These are phyloP conservation scores for Pollicipes pollicipes DNA, from an alignment of 1,140 invertebrate species.

Conservation along the genomic window DNA sequence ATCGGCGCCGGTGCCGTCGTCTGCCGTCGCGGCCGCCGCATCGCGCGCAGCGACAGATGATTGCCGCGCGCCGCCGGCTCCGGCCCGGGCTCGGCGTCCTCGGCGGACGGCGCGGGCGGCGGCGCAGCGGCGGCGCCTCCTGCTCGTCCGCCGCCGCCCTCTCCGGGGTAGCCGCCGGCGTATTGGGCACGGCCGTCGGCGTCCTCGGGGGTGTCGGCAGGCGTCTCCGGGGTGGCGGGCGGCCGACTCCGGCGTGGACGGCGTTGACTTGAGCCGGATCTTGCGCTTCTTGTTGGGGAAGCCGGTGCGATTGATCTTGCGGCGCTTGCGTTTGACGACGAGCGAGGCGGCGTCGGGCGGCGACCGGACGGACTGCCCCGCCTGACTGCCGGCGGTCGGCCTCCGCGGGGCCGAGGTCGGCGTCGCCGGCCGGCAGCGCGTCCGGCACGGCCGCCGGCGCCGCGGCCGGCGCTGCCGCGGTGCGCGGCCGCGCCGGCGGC, in stretches of 20 bases:
- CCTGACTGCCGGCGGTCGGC: not conserved
- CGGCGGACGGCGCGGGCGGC: no score
- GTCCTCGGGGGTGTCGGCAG: constrained; percentile 8
- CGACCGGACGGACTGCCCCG: not conserved
- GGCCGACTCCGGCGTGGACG: not conserved
- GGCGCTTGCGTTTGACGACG: constrained; percentile 32
- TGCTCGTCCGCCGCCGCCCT: no score
- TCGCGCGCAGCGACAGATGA: no score
- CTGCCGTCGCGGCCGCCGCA: not conserved
- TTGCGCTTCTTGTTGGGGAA: constrained; percentile 69
- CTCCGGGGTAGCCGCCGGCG: no score
- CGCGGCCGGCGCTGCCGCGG: no score
- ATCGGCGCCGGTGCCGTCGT: no score
- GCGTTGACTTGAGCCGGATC: constrained; percentile 5
- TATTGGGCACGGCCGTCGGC: not conserved
- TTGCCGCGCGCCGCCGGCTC: no score
- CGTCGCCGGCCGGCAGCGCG: no score
- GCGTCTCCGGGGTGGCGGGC: not conserved
- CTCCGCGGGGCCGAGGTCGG: not conserved
- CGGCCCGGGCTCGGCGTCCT: no score
- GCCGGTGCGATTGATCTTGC: constrained; percentile 63
- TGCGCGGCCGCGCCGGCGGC: no score
- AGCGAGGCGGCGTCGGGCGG: not conserved
- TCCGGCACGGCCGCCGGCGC: no score
- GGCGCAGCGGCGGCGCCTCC: no score